Evolutionary conservation across 2,113 vertebrate genomes (phyloP).

Genomic region (Delphinapterus leucas): DNA sequence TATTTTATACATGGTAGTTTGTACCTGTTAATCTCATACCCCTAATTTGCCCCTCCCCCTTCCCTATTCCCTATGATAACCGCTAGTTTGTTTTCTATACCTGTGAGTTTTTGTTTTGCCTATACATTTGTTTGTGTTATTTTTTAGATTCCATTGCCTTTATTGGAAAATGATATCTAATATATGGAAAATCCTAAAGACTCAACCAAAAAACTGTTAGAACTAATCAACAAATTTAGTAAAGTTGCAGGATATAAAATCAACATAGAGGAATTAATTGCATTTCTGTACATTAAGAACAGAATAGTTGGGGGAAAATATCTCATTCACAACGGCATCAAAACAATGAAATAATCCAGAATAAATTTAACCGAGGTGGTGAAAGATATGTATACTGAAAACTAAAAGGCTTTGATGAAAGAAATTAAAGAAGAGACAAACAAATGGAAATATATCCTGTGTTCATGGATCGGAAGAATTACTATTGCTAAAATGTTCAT

Average conservation of each 20-base stretch:
- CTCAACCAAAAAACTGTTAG: not conserved
- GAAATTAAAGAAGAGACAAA: not conserved
- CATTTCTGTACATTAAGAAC: not conserved
- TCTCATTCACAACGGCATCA: not conserved
- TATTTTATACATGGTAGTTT: not conserved
- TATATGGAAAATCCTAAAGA: not conserved
- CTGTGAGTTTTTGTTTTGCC: not conserved
- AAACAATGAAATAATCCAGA: not conserved
- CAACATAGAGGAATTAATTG: not conserved
- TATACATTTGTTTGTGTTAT: not conserved
- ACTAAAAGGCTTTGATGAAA: not conserved
- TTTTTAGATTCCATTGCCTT: not conserved
- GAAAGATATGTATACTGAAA: not conserved
- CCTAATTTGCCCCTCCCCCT: not conserved
- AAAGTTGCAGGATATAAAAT: not conserved
- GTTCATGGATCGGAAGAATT: not conserved
- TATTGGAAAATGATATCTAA: not conserved
- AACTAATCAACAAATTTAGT: not conserved
- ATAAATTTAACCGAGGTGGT: not conserved
- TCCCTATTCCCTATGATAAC: not conserved
- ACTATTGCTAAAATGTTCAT: not conserved
- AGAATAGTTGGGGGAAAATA: not conserved
- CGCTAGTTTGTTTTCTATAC: not conserved
- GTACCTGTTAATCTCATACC: not conserved
- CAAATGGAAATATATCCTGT: not conserved